Evolutionary conservation across 1,140 invertebrate species (phyloP).

Genomic region (Dreissena polymorpha): DNA sequence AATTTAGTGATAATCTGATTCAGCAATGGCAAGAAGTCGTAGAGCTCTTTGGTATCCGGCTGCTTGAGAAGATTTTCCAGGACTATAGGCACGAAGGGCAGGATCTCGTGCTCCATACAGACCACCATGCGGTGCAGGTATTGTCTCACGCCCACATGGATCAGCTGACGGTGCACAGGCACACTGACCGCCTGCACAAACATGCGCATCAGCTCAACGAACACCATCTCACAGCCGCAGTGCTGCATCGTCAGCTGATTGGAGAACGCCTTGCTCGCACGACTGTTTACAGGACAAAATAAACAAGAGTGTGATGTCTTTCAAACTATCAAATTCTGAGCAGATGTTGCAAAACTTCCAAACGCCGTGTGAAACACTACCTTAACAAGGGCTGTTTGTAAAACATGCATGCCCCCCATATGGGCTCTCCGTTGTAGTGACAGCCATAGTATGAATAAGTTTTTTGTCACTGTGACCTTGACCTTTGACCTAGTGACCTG

Average conservation of each 20-base stretch:
- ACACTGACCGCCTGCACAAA: constrained; percentile 82
- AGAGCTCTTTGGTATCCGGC: constrained; percentile 80
- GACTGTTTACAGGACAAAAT: constrained; percentile 71
- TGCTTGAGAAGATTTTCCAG: constrained; percentile 81
- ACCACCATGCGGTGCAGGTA: constrained; percentile 84
- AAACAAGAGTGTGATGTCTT: too few relatives aligned
- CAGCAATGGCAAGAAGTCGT: constrained; percentile 84
- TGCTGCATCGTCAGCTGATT: constrained; percentile 82
- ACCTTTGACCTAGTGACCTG: too few relatives aligned
- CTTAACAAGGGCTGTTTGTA: too few relatives aligned
- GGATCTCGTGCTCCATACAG: constrained; percentile 82
- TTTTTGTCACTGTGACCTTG: too few relatives aligned
- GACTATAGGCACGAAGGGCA: constrained; percentile 82
- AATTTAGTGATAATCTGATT: constrained; percentile 84
- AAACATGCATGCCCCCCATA: too few relatives aligned
- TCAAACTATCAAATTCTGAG: too few relatives aligned
- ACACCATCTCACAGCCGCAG: constrained; percentile 81
- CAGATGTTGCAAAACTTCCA: too few relatives aligned
- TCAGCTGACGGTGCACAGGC: constrained; percentile 72
- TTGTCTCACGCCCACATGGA: constrained; percentile 81
- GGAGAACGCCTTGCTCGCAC: constrained; percentile 83
- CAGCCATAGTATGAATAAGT: too few relatives aligned
- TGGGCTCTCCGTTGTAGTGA: too few relatives aligned
- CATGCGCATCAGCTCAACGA: constrained; percentile 81
- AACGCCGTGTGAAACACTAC: too few relatives aligned